Percentiles rank a stretch among this genome's conserved stretches.
Conservation (phyloP, 2,888 invertebrate genomes). For the Yponomeuta sedellus region DNA sequence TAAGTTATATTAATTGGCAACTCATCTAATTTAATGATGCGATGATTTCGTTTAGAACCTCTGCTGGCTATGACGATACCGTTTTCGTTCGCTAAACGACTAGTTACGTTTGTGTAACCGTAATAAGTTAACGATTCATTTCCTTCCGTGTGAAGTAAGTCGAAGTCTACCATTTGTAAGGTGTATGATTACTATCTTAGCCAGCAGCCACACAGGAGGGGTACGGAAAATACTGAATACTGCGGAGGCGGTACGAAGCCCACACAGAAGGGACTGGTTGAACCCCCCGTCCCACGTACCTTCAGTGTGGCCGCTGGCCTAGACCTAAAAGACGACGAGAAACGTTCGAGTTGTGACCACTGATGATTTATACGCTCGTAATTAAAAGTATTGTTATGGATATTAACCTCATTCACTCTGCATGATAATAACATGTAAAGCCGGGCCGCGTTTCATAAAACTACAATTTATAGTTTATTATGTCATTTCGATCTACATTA, state of each 20-base stretch:
- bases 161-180: constrained; percentile 24
- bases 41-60: not conserved
- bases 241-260: no score
- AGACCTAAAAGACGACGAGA: not conserved
- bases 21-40: constrained; percentile 10
- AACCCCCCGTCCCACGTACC: no score
- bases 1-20: not conserved
- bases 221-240: no score
- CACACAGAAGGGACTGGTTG: no score
- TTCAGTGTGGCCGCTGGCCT: no score
- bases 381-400: not conserved
- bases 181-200: not conserved
- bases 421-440: not conserved
- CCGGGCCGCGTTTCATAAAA: not conserved
- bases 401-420: not conserved
- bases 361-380: not conserved
- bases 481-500: no score
- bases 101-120: constrained; percentile 36
- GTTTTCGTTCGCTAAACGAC: constrained; percentile 29
- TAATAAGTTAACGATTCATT: constrained; percentile 31
- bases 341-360: not conserved
- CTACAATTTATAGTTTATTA: no score
- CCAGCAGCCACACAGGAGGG: no score
- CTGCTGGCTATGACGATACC: constrained; percentile 7
- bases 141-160: constrained; percentile 35